A percentile compares a stretch with the other conserved stretches of the same genome.
Evolutionary conservation across 2,797 vertebrate genomes (phyloP).

Genomic region (Gymnodraco acuticeps): DNA sequence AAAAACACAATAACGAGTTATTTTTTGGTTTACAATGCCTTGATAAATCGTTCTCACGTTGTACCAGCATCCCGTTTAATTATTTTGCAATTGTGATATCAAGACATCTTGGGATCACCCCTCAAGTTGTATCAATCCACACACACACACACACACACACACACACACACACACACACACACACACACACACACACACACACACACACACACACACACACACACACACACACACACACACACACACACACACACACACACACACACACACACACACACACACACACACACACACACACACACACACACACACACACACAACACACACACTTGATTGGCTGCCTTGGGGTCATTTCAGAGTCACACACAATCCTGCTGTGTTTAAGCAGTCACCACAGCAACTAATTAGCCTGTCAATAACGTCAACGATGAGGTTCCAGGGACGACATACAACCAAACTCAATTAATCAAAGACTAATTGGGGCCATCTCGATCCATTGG

Average conservation of each 20-base stretch:
- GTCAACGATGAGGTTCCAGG: constrained; percentile 53
- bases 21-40: not conserved
- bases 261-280: not conserved
- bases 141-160: not conserved
- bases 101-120: constrained; percentile 5
- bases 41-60: not conserved
- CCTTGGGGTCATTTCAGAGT: constrained; percentile 62
- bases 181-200: not conserved
- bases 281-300: not conserved
- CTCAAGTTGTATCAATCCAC: constrained; percentile 21
- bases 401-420: constrained; percentile 78
- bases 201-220: not conserved
- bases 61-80: not conserved
- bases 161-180: not conserved
- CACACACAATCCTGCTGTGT: constrained; percentile 63
- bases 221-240: not conserved
- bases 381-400: constrained; percentile 72
- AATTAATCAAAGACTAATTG: constrained; percentile 79
- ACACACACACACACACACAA: not conserved
- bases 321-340: constrained; percentile 38
- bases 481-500: constrained; percentile 78
- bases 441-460: constrained; percentile 71
- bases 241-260: not conserved
- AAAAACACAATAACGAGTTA: not conserved
- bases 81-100: not conserved